Evolutionary conservation across 2,888 invertebrate species (phyloP).

Genomic region (Drosophila silvestris): DNA sequence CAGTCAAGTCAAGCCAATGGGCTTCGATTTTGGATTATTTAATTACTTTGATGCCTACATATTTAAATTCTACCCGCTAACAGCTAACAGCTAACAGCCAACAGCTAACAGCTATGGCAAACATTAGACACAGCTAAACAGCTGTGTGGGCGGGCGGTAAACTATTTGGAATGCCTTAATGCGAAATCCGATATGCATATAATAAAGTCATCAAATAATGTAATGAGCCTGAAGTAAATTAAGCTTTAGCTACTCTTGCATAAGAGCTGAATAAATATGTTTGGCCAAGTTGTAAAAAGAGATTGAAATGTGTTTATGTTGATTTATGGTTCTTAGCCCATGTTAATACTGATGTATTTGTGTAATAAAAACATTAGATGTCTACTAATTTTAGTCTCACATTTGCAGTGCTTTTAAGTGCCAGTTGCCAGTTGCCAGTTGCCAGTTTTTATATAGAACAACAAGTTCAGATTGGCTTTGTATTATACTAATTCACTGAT

Average conservation of each 20-base stretch:
- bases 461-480: not conserved
- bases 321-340: not conserved
- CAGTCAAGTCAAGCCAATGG: conserved; percentile 18
- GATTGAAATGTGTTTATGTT: not conserved
- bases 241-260: not conserved
- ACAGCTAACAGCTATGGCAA: conserved; percentile 11
- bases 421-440: not conserved
- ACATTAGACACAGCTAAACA: not conserved
- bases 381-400: not conserved
- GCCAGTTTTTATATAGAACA: not conserved
- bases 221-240: not conserved
- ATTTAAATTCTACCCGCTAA: conserved; percentile 13
- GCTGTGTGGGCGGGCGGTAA: conserved; percentile 15
- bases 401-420: not conserved
- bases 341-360: not conserved
- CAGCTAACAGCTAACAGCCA: conserved; percentile 13
- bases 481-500: not conserved
- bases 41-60: conserved; percentile 42
- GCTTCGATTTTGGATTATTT: conserved; percentile 43
- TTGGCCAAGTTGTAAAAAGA: not conserved
- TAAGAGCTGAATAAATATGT: not conserved
- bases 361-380: not conserved
- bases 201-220: conserved; percentile 1
- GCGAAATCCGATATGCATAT: conserved; percentile 4
- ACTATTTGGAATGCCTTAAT: conserved; percentile 5